Evolutionary conservation across 2,888 invertebrate genomes (phyloP).

Genomic region (Physocephala rufipes): DNA sequence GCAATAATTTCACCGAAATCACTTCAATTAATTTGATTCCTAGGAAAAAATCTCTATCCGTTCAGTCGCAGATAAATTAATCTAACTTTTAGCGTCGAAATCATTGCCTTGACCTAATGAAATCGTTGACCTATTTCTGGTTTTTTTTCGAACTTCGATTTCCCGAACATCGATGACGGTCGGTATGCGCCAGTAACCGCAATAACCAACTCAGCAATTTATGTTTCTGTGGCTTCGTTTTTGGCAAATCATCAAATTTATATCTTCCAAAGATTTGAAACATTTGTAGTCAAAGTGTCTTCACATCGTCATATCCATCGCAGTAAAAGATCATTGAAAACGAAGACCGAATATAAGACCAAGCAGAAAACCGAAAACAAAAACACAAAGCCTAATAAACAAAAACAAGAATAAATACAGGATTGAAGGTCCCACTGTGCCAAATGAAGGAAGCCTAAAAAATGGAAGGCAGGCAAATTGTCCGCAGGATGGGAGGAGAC

Average conservation of each 20-base stretch:
- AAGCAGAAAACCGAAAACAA: slow-evolving; percentile 37
- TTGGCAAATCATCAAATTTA: slow-evolving; percentile 64
- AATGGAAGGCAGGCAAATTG: slow-evolving; percentile 52
- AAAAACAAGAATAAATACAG: too few relatives aligned
- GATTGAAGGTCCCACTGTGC: slow-evolving; percentile 23
- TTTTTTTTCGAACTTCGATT: background rate
- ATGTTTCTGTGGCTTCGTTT: slow-evolving; percentile 49
- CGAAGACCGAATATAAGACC: background rate
- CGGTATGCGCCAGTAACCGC: slow-evolving; percentile 13
- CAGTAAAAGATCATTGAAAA: background rate
- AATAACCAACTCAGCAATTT: slow-evolving; percentile 48
- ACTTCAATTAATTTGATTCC: too few relatives aligned
- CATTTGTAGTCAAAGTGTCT: slow-evolving; percentile 55
- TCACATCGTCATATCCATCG: slow-evolving; percentile 27
- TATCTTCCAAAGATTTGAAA: slow-evolving; percentile 62
- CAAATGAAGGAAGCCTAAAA: background rate
- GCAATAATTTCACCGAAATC: too few relatives aligned
- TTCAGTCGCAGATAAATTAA: slow-evolving; percentile 1
- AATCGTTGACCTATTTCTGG: too few relatives aligned
- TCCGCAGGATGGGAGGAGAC: slow-evolving; percentile 60
- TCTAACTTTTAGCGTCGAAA: slow-evolving; percentile 31
- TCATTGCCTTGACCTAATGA: slow-evolving; percentile 36
- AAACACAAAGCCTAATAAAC: slow-evolving; percentile 9
- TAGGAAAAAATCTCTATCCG: background rate
- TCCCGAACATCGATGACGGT: background rate